Conservation (phyloP, 2,113 vertebrate genomes). For the Anguilla japonica region DNA sequence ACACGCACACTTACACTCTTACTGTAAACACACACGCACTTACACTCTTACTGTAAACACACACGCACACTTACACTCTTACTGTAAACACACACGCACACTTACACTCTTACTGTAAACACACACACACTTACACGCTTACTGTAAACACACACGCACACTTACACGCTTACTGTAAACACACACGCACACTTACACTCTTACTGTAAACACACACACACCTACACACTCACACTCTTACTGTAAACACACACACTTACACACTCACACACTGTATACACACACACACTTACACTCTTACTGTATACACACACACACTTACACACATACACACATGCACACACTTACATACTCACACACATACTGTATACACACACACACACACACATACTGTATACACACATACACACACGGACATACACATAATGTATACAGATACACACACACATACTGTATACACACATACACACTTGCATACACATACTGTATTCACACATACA, state of each 20-base stretch:
- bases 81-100: too few relatives aligned
- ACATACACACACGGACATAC: too few relatives aligned
- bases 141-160: not conserved
- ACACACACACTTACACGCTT: not conserved
- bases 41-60: not conserved
- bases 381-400: too few relatives aligned
- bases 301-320: conserved; percentile 23
- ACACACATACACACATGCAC: not conserved
- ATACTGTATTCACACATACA: not conserved
- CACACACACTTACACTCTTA: not conserved
- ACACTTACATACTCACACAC: not conserved
- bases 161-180: not conserved
- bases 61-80: too few relatives aligned
- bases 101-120: not conserved
- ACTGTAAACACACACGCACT: too few relatives aligned
- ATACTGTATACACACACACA: too few relatives aligned
- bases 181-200: too few relatives aligned
- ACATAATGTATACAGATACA: too few relatives aligned
- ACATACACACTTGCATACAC: conserved; percentile 24
- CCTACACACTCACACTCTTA: too few relatives aligned
- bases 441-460: not conserved
- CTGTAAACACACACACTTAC: too few relatives aligned
- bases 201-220: not conserved
- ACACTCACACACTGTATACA: too few relatives aligned
- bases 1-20: not conserved